Evolutionary conservation across 2,113 vertebrate genomes (phyloP), one percentile per base, ranked within the genome.

Genomic region (Microcebus griseorufus): DNA sequence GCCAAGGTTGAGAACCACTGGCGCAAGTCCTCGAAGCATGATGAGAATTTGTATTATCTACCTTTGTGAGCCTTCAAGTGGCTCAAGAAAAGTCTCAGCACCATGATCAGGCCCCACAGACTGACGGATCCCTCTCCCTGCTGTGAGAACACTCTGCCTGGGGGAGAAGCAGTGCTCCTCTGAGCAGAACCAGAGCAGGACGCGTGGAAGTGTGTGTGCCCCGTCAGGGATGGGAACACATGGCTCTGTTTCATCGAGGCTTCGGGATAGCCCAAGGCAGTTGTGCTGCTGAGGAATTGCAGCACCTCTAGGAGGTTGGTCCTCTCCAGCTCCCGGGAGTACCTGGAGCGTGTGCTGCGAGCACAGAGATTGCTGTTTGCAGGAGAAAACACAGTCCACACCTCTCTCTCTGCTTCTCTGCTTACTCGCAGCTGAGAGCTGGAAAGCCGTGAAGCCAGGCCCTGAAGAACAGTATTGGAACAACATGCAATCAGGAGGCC

Each of bases 181-280:
- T 78, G 70, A 69, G 85, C 12, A 90, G 62, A 53, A 65, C 5
- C 16, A 22, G 45, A 78, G 25, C 8, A 37, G 34, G 23, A 29
- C 25, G 14, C 18, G 12, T 39, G 10, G 7, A 32, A 79, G 42
- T 29, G 6, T 58, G 12, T 64, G 16, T 70, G 27, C 9, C 9
- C 5, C 32, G 9, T 27, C 17, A 17, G 29, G 14, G 29, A 55
- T n/a, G 13, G 17, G n/a, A 10, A 53, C 22, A 48, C 1, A 0
- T 20, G 37, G 29, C 14, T 88, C 55, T 53, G 6, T 86, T 79
- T 94, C 73, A 55, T 3, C 0, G 0, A 67, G 39, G 34, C 7
- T 62, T 75, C n/a, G 9, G 29, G 45, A 60, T 45, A 75, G 39
- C 60, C 34, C 17, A 4, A 8, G 23, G 64, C 12, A 45, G n/a